Conservation (phyloP, 37 sponge, comb jelly and placozoan species). For the Chondrosia reniformis region DNA sequence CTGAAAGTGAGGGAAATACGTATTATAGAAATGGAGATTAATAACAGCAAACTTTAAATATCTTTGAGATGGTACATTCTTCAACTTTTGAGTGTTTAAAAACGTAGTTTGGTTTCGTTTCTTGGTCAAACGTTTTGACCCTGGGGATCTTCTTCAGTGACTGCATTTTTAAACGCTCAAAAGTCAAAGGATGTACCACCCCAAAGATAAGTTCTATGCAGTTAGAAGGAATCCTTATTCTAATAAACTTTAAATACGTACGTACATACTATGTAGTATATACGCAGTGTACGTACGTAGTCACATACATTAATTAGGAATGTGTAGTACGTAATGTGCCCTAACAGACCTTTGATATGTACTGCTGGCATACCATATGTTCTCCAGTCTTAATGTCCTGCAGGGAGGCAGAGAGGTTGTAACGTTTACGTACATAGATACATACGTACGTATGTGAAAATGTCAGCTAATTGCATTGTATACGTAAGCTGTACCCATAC, state of each 20-base stretch:
- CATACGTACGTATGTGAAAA: background rate
- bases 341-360: slow-evolving; percentile 90
- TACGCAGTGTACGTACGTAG: background rate
- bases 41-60: background rate
- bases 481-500: background rate
- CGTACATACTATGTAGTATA: background rate
- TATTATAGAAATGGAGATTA: background rate
- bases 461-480: background rate
- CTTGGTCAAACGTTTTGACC: too few relatives aligned
- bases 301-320: background rate
- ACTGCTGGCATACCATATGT: slow-evolving; percentile 89
- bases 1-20: slow-evolving; percentile 28
- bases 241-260: background rate
- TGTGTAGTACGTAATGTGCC: too few relatives aligned
- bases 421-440: background rate
- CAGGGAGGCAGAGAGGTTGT: background rate
- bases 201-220: too few relatives aligned
- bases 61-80: too few relatives aligned
- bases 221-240: too few relatives aligned
- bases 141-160: too few relatives aligned
- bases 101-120: too few relatives aligned
- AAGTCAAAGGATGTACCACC: too few relatives aligned
- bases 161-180: too few relatives aligned
- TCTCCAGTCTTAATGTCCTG: slow-evolving; percentile 86
- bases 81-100: too few relatives aligned